Conservation (phyloP, 1,140 invertebrate species). For the Ostrea denselamellosa region DNA sequence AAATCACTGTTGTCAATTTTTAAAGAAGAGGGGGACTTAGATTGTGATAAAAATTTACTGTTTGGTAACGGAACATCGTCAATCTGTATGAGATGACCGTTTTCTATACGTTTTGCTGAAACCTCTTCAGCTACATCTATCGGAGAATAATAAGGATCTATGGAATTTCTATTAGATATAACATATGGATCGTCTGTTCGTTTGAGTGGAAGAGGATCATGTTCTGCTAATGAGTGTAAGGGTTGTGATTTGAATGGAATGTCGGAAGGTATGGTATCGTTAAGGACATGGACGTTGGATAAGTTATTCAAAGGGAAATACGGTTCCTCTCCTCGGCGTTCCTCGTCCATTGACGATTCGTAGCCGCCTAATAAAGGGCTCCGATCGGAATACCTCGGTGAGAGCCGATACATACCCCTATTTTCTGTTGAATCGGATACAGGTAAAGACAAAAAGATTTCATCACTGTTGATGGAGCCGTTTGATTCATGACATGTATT, state of each 20-base stretch:
- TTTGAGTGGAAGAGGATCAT: not conserved
- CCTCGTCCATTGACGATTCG: conserved; percentile 1
- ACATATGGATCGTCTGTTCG: not conserved
- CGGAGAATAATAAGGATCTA: not conserved
- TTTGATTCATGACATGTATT: conserved; percentile 46
- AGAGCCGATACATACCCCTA: conserved; percentile 48
- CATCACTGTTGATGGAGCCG: conserved; percentile 56
- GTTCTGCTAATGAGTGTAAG: not conserved
- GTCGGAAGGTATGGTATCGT: not conserved
- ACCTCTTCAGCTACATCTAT: not conserved
- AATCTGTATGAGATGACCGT: conserved; percentile 12
- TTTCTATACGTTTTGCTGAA: not conserved
- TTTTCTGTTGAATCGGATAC: conserved; percentile 44
- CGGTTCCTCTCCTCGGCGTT: not conserved
- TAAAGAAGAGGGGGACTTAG: not conserved
- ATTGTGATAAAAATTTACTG: not conserved
- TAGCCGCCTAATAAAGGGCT: conserved; percentile 46
- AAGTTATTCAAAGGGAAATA: not conserved
- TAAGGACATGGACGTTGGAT: not conserved
- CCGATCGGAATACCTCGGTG: conserved; percentile 46
- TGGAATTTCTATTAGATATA: not conserved
- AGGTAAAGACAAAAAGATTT: conserved; percentile 56
- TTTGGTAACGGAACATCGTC: not conserved
- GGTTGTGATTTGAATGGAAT: conserved; percentile 3
- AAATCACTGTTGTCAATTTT: not conserved